Percentiles rank a stretch among this genome's conserved stretches.
These are phyloP conservation scores for Crocuta crocuta DNA, from an alignment of 2,113 vertebrate species.

Conservation along the genomic window DNA sequence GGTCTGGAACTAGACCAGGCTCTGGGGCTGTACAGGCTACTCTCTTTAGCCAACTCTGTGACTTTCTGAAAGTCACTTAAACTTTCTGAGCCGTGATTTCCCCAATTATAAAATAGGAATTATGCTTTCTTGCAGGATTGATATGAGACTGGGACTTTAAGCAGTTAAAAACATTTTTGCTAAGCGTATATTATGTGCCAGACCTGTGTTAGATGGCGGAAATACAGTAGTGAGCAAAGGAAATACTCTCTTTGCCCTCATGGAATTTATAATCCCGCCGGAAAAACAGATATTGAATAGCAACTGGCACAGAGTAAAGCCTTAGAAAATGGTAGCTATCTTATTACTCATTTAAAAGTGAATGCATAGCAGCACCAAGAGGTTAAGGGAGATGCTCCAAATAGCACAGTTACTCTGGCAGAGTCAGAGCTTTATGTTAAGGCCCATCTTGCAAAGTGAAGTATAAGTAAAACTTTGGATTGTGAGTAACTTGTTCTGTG, in stretches of 20 bases:
- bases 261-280: background rate
- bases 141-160: background rate
- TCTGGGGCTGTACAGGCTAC: background rate
- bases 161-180: background rate
- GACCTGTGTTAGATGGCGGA: background rate
- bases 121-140: background rate
- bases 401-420: background rate
- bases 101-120: background rate
- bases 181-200: background rate
- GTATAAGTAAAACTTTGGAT: too few species aligned
- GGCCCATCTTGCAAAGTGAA: background rate
- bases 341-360: slow-evolving; percentile 7
- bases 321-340: background rate
- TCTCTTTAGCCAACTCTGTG: background rate
- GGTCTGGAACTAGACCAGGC: background rate
- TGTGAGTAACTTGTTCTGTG: too few species aligned
- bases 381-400: background rate
- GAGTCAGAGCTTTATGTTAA: background rate
- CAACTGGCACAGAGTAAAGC: background rate
- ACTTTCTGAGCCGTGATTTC: background rate
- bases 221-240: background rate
- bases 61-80: background rate
- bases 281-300: background rate
- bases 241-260: background rate
- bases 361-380: background rate